These are phyloP conservation scores for Mactromeris polynyma DNA, from an alignment of 2,888 invertebrate species.

Conservation along the genomic window DNA sequence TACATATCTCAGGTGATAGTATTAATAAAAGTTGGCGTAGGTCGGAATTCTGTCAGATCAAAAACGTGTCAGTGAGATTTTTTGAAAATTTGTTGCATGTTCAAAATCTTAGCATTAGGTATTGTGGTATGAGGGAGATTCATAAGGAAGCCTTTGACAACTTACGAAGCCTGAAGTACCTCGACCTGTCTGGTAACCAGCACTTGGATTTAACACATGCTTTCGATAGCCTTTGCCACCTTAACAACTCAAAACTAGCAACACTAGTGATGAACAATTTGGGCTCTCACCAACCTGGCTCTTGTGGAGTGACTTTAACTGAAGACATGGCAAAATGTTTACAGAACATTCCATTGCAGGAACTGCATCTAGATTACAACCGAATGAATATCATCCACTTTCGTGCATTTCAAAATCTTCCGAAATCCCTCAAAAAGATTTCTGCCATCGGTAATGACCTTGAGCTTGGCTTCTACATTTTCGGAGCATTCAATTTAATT, in stretches of 20 bases:
- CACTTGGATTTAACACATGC: no score
- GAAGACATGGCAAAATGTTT: slow-evolving; percentile 11
- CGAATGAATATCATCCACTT: slow-evolving; percentile 6
- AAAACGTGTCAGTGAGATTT: slow-evolving; percentile 16
- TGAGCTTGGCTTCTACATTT: slow-evolving; percentile 35
- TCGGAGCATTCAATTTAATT: slow-evolving; percentile 17
- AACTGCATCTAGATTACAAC: slow-evolving; percentile 45
- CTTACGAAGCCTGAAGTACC: no score
- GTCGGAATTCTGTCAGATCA: slow-evolving; percentile 39
- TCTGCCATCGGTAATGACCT: slow-evolving; percentile 43
- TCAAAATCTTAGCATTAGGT: neutral
- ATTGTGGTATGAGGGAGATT: no score
- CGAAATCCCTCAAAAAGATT: slow-evolving; percentile 26
- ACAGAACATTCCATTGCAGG: slow-evolving; percentile 21
- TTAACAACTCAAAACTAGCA: no score
- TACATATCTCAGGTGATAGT: slow-evolving; percentile 35
- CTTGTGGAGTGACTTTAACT: neutral
- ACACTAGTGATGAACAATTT: no score
- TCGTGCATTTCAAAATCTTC: slow-evolving; percentile 5
- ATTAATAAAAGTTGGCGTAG: slow-evolving; percentile 27
- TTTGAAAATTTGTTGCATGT: slow-evolving; percentile 36
- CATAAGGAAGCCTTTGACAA: no score
- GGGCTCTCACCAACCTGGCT: no score
- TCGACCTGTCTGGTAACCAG: no score
- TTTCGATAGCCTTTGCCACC: no score